A percentile compares a stretch with the other conserved stretches of the same genome.
Conservation (phyloP, 2,888 invertebrate species). For the Orthosia incerta region DNA sequence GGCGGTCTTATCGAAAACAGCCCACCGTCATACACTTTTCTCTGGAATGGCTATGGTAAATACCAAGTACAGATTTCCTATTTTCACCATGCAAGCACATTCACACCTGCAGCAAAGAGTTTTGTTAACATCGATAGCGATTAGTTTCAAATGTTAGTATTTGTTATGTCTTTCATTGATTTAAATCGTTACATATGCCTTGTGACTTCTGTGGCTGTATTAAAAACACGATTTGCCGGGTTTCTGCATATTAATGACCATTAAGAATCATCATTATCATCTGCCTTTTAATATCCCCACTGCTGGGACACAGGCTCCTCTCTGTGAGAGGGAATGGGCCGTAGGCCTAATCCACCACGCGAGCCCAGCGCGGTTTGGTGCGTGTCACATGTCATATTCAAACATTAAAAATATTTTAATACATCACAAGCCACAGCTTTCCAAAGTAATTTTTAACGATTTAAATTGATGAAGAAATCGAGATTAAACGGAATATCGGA, state of each 20-base stretch:
- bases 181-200: slow-evolving; percentile 22
- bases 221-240: background rate
- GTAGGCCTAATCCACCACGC: too few relatives aligned
- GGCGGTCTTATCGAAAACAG: too few relatives aligned
- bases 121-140: slow-evolving; percentile 22
- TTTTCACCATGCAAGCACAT: slow-evolving; percentile 11
- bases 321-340: too few relatives aligned
- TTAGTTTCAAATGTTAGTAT: slow-evolving; percentile 15
- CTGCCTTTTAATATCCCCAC: too few relatives aligned
- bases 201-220: background rate
- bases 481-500: slow-evolving; percentile 47
- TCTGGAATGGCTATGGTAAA: too few relatives aligned
- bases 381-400: too few relatives aligned
- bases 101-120: background rate
- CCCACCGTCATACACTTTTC: background rate
- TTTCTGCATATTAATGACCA: background rate
- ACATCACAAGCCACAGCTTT: background rate
- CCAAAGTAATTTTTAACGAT: slow-evolving; percentile 16
- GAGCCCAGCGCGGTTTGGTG: too few relatives aligned
- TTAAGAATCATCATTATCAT: background rate
- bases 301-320: too few relatives aligned
- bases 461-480: slow-evolving; percentile 28
- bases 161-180: slow-evolving; percentile 17
- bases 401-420: background rate
- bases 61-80: background rate